phyloP scores from a whole-genome alignment of 2,888 invertebrate species.

The Drosophila colorata region DNA sequence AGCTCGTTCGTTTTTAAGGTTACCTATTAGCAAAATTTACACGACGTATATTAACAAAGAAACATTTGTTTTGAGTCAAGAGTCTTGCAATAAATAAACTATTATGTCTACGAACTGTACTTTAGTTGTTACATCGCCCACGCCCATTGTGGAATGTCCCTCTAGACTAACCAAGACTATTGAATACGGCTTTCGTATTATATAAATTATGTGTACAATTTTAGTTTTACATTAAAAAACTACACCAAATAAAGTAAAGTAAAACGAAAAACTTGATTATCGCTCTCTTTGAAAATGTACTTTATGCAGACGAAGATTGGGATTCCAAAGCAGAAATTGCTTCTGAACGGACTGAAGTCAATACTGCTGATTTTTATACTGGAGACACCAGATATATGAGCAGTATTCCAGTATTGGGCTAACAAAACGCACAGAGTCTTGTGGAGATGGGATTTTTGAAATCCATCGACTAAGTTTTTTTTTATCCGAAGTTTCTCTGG shows the following conservation, averaged over 20 bases:
- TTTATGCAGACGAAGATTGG: too few relatives aligned
- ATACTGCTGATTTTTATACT: too few relatives aligned
- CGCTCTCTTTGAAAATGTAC: not conserved
- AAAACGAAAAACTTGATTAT: not conserved
- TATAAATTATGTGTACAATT: not conserved
- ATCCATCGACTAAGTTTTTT: too few relatives aligned
- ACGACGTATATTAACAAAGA: constrained; percentile 32
- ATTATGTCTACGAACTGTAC: constrained; percentile 39
- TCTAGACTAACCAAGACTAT: not conserved
- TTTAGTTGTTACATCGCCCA: constrained; percentile 22
- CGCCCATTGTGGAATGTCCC: constrained; percentile 1
- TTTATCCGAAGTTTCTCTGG: too few relatives aligned
- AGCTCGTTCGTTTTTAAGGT: constrained; percentile 26
- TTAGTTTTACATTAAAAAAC: constrained; percentile 8
- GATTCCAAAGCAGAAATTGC: too few relatives aligned
- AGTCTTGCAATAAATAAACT: constrained; percentile 40
- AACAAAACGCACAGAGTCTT: too few relatives aligned
- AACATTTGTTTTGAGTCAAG: constrained; percentile 29
- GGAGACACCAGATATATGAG: too few relatives aligned
- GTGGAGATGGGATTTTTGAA: too few relatives aligned
- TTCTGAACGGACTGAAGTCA: too few relatives aligned
- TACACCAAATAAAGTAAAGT: constrained; percentile 11
- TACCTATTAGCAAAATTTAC: constrained; percentile 50
- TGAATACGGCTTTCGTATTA: constrained; percentile 1
- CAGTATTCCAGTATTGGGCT: too few relatives aligned